Percentiles rank a stretch among this genome's conserved stretches.
Conservation (phyloP, 2,797 vertebrate species). For the Gallirallus australis region DNA sequence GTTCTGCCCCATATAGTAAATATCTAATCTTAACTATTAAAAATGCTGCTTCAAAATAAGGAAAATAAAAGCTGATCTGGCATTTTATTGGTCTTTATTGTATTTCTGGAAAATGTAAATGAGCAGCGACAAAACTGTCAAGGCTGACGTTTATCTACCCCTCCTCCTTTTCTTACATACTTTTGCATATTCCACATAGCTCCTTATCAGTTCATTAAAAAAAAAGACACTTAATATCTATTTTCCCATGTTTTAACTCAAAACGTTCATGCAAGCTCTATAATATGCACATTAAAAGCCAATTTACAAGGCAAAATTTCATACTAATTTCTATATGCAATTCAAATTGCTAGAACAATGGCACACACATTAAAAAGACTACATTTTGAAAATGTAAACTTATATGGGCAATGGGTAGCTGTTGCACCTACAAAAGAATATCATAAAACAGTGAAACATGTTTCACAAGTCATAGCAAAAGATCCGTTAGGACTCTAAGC, state of each 20-base stretch:
- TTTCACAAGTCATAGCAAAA: constrained; percentile 39
- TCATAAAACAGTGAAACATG: not conserved
- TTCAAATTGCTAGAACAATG: constrained; percentile 25
- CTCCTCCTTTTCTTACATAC: not conserved
- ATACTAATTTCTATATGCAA: not conserved
- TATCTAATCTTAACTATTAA: not conserved
- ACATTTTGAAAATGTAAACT: not conserved
- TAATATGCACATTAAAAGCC: not conserved
- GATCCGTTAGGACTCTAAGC: not conserved
- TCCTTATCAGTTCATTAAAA: not conserved
- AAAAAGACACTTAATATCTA: not conserved
- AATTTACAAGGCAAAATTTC: constrained; percentile 54
- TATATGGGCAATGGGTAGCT: not conserved
- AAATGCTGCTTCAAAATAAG: not conserved
- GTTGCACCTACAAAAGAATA: constrained; percentile 1
- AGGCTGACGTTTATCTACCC: not conserved
- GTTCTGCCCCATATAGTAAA: not conserved
- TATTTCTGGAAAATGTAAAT: not conserved
- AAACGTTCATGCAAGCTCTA: not conserved
- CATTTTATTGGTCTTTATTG: not conserved
- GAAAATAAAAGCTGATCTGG: not conserved
- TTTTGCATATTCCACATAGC: not conserved
- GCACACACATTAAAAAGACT: not conserved
- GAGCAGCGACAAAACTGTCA: not conserved
- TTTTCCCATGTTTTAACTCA: not conserved